Percentiles rank a stretch among this genome's conserved stretches.
Conservation (phyloP, 2,113 vertebrate species). For the Leucoraja erinaceus region DNA sequence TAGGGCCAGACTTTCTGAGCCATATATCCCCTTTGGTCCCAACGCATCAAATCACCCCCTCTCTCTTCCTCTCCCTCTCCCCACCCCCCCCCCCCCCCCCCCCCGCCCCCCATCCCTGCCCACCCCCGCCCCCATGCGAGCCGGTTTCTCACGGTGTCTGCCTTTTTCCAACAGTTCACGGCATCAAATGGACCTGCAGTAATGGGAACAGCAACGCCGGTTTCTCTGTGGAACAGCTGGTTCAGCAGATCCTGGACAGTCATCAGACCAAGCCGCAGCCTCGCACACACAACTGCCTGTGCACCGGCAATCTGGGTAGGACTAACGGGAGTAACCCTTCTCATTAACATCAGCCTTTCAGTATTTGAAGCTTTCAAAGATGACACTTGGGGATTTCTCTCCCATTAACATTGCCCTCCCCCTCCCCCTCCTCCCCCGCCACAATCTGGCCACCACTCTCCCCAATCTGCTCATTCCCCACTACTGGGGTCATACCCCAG, state of each 20-base stretch:
- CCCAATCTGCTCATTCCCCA: neutral
- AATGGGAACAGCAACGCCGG: conserved; percentile 98
- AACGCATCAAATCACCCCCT: neutral
- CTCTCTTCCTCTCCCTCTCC: neutral
- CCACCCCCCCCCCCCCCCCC: conserved; percentile 39
- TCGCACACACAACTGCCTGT: conserved; percentile 98
- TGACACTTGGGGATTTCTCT: neutral
- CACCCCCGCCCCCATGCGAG: conserved; percentile 54
- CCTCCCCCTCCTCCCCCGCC: no score
- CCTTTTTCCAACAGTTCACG: conserved; percentile 81
- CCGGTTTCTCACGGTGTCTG: conserved; percentile 62
- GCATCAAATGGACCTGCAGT: conserved; percentile 99
- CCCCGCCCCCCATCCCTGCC: neutral
- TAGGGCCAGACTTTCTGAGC: neutral
- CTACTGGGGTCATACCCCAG: neutral
- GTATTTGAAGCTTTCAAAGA: neutral
- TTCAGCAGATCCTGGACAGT: conserved; percentile 98
- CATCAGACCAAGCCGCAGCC: conserved; percentile 99
- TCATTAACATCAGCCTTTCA: neutral
- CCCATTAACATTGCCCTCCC: neutral
- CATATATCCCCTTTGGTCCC: no score
- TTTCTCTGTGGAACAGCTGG: conserved; percentile 98
- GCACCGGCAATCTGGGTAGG: conserved; percentile 97
- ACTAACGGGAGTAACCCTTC: conserved; percentile 15
- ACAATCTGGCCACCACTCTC: neutral